Conservation (phyloP, 2,113 vertebrate genomes). For the Semicossyphus pulcher region DNA sequence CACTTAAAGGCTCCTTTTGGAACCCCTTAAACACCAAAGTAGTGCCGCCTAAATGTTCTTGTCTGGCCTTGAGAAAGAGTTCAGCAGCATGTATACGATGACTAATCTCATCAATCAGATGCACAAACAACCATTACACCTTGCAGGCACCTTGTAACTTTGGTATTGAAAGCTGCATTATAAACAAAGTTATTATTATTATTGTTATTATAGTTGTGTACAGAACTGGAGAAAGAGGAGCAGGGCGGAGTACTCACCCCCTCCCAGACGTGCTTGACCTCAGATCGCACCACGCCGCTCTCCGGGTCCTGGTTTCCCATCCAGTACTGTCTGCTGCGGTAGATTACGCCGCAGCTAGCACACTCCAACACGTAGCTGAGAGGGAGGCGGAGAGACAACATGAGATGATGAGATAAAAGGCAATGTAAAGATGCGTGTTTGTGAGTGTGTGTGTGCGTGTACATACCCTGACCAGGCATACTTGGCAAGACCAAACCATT, state of each 20-base stretch:
- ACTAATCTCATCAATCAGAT: not conserved
- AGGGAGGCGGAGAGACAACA: not conserved
- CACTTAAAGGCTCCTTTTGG: too few relatives aligned
- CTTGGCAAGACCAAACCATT: slow-evolving; percentile 86
- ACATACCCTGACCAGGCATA: slow-evolving; percentile 88
- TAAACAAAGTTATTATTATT: too few relatives aligned
- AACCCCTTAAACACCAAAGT: too few relatives aligned
- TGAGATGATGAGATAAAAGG: not conserved
- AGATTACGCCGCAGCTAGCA: slow-evolving; percentile 86
- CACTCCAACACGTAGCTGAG: slow-evolving; percentile 87
- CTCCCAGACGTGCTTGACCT: slow-evolving; percentile 88
- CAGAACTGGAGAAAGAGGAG: not conserved
- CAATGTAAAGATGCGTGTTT: not conserved
- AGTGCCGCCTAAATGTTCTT: too few relatives aligned
- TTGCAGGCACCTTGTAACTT: too few relatives aligned
- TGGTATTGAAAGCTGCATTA: too few relatives aligned
- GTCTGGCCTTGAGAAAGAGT: not conserved
- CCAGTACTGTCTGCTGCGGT: slow-evolving; percentile 89
- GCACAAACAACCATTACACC: not conserved
- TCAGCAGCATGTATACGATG: too few relatives aligned
- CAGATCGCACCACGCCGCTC: slow-evolving; percentile 83
- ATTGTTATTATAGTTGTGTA: too few relatives aligned
- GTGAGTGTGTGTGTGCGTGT: not conserved
- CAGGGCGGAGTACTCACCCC: slow-evolving; percentile 74
- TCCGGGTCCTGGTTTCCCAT: slow-evolving; percentile 87